Conservation (phyloP, 64 coral and sea anemone species). For the Stylophora pistillata region DNA sequence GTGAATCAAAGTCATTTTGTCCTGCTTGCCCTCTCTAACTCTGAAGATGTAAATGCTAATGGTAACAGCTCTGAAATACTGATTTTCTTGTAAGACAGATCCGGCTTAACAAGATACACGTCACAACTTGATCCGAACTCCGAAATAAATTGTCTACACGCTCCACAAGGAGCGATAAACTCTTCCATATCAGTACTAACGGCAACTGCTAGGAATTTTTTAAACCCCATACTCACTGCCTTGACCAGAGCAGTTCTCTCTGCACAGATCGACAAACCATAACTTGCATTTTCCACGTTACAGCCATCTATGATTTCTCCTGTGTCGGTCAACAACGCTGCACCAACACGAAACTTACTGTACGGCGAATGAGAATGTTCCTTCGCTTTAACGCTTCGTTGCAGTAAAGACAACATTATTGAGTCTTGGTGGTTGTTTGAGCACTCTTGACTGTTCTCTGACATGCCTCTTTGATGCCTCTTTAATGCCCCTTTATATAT, state of each 20-base stretch:
- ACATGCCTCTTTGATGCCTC: neutral
- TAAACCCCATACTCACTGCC: constrained; percentile 85
- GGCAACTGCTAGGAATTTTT: constrained; percentile 88
- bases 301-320: constrained; percentile 82
- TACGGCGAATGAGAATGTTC: constrained; percentile 89
- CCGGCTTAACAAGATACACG: constrained; percentile 73
- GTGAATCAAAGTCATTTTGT: neutral
- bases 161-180: constrained; percentile 77
- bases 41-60: constrained; percentile 37
- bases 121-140: constrained; percentile 86
- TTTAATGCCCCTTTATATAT: too few species aligned
- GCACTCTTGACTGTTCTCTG: neutral
- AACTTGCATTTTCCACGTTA: constrained; percentile 90
- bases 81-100: constrained; percentile 48
- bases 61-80: constrained; percentile 64
- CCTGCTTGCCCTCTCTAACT: constrained; percentile 37
- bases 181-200: constrained; percentile 74
- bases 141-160: constrained; percentile 85
- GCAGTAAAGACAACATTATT: constrained; percentile 34
- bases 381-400: constrained; percentile 75
- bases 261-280: constrained; percentile 85
- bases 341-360: constrained; percentile 98
- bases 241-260: constrained; percentile 94
- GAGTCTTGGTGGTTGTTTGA: neutral
- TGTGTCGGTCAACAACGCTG: constrained; percentile 73